These are phyloP conservation scores for Paracentrotus lividus DNA, from an alignment of 53 echinoderm and acorn worm genomes.

Conservation along the genomic window DNA sequence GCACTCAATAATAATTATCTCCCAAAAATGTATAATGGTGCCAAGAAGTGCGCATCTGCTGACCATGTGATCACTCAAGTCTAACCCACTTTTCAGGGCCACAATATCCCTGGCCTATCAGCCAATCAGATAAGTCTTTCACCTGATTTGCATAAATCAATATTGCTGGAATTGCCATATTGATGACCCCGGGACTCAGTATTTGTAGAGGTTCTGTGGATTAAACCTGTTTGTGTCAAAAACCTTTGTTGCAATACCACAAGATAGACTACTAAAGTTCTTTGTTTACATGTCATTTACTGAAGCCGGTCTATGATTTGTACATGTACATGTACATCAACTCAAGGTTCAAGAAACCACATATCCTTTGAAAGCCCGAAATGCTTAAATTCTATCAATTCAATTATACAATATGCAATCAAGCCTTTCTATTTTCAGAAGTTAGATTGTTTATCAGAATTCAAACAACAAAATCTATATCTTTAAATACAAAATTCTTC, in stretches of 20 bases:
- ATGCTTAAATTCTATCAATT: no score
- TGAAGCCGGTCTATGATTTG: not conserved
- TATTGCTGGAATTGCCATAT: constrained; percentile 4
- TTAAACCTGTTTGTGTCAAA: constrained; percentile 36
- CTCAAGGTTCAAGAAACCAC: not conserved
- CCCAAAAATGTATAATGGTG: not conserved
- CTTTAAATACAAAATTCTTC: not conserved
- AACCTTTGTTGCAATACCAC: constrained; percentile 56
- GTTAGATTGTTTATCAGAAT: no score
- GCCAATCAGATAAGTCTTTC: constrained; percentile 21
- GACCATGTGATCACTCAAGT: constrained; percentile 11
- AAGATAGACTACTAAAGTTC: not conserved
- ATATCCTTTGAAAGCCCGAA: not conserved
- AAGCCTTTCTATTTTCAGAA: no score
- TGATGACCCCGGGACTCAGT: not conserved
- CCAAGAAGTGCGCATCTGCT: not conserved
- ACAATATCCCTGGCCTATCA: not conserved
- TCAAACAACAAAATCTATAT: no score
- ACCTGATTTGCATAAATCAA: constrained; percentile 51
- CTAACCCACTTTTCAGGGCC: not conserved
- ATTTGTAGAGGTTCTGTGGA: constrained; percentile 24
- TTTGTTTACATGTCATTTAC: constrained; percentile 31
- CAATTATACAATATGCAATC: no score
- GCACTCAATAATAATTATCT: not conserved
- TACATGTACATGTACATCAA: not conserved